These are phyloP conservation scores for Tinea pellionella DNA, from an alignment of 2,888 invertebrate genomes.

Conservation along the genomic window DNA sequence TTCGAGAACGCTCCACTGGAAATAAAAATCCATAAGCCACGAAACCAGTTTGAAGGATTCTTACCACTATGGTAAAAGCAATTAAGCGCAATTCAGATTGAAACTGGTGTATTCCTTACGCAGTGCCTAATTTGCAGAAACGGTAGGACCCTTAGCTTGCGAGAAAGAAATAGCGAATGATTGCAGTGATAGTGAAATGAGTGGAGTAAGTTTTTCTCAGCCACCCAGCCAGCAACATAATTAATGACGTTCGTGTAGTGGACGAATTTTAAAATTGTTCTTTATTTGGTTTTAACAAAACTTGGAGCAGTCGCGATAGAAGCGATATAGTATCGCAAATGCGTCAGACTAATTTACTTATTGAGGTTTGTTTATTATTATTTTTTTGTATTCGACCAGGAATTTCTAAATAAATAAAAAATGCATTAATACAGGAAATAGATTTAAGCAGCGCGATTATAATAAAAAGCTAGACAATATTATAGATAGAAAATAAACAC, in stretches of 20 bases:
- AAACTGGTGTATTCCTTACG: neutral
- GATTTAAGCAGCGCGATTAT: neutral
- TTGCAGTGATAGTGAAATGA: conserved; percentile 64
- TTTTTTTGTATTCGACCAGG: neutral
- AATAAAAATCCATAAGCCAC: conserved; percentile 9
- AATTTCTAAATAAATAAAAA: neutral
- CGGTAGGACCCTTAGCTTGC: neutral
- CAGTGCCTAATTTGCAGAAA: neutral
- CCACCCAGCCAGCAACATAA: conserved; percentile 71
- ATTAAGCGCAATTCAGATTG: neutral
- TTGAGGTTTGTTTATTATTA: neutral
- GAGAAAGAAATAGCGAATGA: conserved; percentile 48
- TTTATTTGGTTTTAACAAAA: conserved; percentile 59
- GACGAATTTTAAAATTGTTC: conserved; percentile 67
- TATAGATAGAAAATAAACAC: neutral
- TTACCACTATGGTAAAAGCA: neutral
- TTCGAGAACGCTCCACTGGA: conserved; percentile 22
- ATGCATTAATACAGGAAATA: neutral
- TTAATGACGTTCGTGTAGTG: conserved; percentile 65
- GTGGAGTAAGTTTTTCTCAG: conserved; percentile 68
- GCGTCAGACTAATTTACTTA: conserved; percentile 14
- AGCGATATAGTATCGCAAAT: conserved; percentile 28
- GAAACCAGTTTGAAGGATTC: neutral
- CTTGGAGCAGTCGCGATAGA: conserved; percentile 44
- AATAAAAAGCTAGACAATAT: conserved; percentile 1